phyloP scores from a whole-genome alignment of 1,140 invertebrate species.

The Phymastichus coffea region DNA sequence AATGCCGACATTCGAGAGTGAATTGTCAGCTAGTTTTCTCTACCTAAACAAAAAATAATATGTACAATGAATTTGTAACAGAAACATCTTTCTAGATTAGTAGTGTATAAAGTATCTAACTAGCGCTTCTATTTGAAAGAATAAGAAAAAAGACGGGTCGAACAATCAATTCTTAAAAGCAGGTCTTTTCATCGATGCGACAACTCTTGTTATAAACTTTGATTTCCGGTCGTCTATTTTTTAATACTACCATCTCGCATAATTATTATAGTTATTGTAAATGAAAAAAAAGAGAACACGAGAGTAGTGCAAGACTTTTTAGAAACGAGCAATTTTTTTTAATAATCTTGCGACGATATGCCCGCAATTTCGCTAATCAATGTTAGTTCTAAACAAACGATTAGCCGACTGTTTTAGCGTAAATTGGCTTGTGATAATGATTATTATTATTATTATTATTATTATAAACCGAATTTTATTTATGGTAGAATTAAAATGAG shows the following conservation, averaged over 20 bases:
- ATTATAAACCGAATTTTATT: constrained; percentile 25
- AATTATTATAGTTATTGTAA: constrained; percentile 18
- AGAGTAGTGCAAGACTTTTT: background rate
- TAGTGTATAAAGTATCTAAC: constrained; percentile 23
- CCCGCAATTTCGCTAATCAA: constrained; percentile 6
- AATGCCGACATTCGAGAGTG: constrained; percentile 33
- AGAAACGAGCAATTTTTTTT: constrained; percentile 11
- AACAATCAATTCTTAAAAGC: background rate
- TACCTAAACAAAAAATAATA: background rate
- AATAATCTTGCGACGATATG: background rate
- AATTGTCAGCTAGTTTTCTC: constrained; percentile 29
- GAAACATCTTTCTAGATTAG: too few relatives aligned
- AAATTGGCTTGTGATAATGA: constrained; percentile 18
- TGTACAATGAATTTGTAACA: background rate
- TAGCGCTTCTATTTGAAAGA: constrained; percentile 9
- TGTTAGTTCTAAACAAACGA: background rate
- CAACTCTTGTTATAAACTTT: background rate
- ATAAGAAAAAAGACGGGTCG: background rate
- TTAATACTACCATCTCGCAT: too few relatives aligned
- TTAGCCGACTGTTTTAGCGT: background rate
- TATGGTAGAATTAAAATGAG: constrained; percentile 14
- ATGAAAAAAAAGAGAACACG: constrained; percentile 5
- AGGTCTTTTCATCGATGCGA: background rate
- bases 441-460: constrained; percentile 3
- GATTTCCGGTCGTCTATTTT: too few relatives aligned